phyloP scores from a whole-genome alignment of 2,888 invertebrate genomes.

The Eristalinus aeneus region DNA sequence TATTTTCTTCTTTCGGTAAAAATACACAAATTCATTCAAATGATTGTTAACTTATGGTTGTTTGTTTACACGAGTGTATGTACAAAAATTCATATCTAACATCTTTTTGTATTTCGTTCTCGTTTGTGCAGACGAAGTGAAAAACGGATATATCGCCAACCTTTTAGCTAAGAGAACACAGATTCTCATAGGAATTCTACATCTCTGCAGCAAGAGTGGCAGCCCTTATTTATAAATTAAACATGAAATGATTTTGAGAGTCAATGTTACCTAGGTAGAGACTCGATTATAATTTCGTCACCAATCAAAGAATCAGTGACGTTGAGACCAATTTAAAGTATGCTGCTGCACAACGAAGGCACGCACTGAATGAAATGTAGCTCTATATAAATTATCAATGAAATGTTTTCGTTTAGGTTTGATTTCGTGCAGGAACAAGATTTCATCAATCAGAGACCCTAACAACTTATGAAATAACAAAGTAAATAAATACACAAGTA shows the following conservation, averaged over 20 bases:
- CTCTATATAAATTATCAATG: neutral
- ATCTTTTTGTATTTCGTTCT: neutral
- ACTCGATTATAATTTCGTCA: neutral
- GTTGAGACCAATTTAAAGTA: constrained; percentile 16
- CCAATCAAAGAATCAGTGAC: neutral
- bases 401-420: neutral
- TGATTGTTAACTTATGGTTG: neutral
- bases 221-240: constrained; percentile 1
- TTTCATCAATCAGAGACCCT: neutral
- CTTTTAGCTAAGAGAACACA: neutral
- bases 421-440: neutral
- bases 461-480: constrained; percentile 2
- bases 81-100: neutral
- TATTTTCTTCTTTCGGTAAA: neutral
- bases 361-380: neutral
- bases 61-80: neutral
- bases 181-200: neutral
- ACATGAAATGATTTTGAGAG: constrained; percentile 8
- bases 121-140: neutral
- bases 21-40: neutral
- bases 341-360: neutral
- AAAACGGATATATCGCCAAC: constrained; percentile 10
- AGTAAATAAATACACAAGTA: constrained; percentile 4
- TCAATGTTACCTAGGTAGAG: neutral
- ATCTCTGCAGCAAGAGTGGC: constrained; percentile 1